Evolutionary conservation across 2,888 invertebrate genomes (phyloP), one percentile per base, ranked within the genome.

Genomic region (Notodonta dromedarius): DNA sequence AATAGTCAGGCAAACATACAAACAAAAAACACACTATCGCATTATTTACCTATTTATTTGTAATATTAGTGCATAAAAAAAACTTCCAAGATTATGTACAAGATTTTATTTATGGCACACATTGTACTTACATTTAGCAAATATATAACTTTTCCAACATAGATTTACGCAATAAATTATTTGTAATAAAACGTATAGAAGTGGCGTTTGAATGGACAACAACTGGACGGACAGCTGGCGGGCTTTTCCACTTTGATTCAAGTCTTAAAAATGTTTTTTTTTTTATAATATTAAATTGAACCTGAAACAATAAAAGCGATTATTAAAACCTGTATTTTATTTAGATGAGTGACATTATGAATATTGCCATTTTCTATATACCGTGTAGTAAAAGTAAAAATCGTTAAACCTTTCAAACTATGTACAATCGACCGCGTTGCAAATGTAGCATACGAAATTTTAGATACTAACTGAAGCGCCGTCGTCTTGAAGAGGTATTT

Each of bases 201-300:
- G 39, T 58, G 59, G 46, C 60, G 40, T 60, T 56, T 60, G 16
- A 57, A 65, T 71, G 69, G 70, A 73, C 72, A 77, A 66, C 66
- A 62, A 67, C 61, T 72, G 78, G 79, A 79, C 76, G 78, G 78
- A 74, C 62, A 63, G 60, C 69, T 66, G 52, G 50, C 66, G 58
- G 16, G 51, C 46, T 39, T 57, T 62, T 58, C 40, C 61, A 50
- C 56, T 57, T 42, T 11, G 16, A 16, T 5, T 48, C n/a, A 14
- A n/a, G 7, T 16, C 12, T 8, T 16, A 16, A 50, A 50, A 50
- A 3, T 3, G 1, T 42, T 42, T 3, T 42, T 9, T 4, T 48
- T 5, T 50, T 16, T 50, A 16, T 16, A 5, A 5, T 50, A n/a
- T 11, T n/a, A 5, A 46, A 56, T 9, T 35, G 11, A 59, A 50